Conservation (phyloP, 1,140 invertebrate genomes). For the Cydia pomonella region DNA sequence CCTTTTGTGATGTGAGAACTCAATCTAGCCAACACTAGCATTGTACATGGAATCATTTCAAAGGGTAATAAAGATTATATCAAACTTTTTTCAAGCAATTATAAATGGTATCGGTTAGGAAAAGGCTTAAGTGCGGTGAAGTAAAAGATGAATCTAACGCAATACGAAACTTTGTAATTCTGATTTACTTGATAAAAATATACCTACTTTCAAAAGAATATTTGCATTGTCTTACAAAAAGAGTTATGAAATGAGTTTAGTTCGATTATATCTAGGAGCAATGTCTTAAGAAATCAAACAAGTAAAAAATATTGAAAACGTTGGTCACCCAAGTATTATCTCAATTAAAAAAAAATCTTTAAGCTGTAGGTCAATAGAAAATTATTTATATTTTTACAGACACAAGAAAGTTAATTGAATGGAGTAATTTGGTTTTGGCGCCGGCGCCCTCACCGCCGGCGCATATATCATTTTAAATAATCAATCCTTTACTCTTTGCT, state of each 20-base stretch:
- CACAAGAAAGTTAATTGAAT: neutral
- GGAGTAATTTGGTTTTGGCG: neutral
- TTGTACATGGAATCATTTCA: constrained; percentile 62
- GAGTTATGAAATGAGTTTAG: too few species aligned
- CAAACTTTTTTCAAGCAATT: constrained; percentile 42
- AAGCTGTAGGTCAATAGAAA: neutral
- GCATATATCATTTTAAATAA: constrained; percentile 7
- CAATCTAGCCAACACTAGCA: constrained; percentile 68
- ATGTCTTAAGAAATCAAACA: too few species aligned
- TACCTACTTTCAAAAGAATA: too few species aligned
- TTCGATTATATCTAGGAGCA: too few species aligned
- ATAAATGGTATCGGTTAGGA: constrained; percentile 19
- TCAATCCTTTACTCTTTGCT: constrained; percentile 21
- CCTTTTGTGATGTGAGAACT: constrained; percentile 78
- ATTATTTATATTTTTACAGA: neutral
- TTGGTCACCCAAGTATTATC: too few species aligned
- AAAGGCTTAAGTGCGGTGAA: constrained; percentile 16
- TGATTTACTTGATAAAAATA: neutral
- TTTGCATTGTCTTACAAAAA: too few species aligned
- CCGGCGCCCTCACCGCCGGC: constrained; percentile 14
- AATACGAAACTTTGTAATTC: neutral
- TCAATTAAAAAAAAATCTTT: too few species aligned
- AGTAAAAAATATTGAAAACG: too few species aligned
- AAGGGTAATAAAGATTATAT: constrained; percentile 69
- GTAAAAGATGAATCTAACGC: neutral